Evolutionary conservation across 2,888 invertebrate genomes (phyloP).

Genomic region (Leptothorax acervorum): DNA sequence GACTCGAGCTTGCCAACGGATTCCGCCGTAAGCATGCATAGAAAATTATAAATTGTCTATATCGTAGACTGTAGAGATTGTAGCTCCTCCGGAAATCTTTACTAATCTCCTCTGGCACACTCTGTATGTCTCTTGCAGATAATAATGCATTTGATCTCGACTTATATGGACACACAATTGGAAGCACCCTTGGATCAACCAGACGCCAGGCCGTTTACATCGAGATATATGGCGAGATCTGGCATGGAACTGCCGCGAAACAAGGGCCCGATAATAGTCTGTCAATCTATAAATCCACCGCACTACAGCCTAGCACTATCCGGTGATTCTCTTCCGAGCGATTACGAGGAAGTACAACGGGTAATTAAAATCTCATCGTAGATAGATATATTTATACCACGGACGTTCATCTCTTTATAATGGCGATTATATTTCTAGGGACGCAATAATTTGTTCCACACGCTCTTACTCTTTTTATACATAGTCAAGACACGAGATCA

Average conservation of each 20-base stretch:
- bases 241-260: slow-evolving; percentile 85
- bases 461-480: slow-evolving; percentile 93
- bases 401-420: background rate
- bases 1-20: slow-evolving; percentile 94
- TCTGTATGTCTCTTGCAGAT: slow-evolving; percentile 86
- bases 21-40: slow-evolving; percentile 89
- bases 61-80: background rate
- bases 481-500: slow-evolving; percentile 91
- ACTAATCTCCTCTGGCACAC: background rate
- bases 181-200: slow-evolving; percentile 89
- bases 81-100: background rate
- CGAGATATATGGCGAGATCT: slow-evolving; percentile 84
- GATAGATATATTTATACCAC: background rate
- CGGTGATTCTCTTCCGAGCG: slow-evolving; percentile 83
- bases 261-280: slow-evolving; percentile 88
- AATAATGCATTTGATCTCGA: slow-evolving; percentile 93
- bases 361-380: slow-evolving; percentile 83
- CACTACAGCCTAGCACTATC: slow-evolving; percentile 89
- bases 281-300: slow-evolving; percentile 90
- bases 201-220: slow-evolving; percentile 89
- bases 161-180: slow-evolving; percentile 94
- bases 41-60: slow-evolving; percentile 17
- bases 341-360: slow-evolving; percentile 90
- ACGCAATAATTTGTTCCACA: slow-evolving; percentile 95
- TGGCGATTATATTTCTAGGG: slow-evolving; percentile 87